Percentiles rank a stretch among this genome's conserved stretches.
Evolutionary conservation across 2,113 vertebrate genomes (phyloP).

Genomic region (Cyphomyrus discorhynchus): DNA sequence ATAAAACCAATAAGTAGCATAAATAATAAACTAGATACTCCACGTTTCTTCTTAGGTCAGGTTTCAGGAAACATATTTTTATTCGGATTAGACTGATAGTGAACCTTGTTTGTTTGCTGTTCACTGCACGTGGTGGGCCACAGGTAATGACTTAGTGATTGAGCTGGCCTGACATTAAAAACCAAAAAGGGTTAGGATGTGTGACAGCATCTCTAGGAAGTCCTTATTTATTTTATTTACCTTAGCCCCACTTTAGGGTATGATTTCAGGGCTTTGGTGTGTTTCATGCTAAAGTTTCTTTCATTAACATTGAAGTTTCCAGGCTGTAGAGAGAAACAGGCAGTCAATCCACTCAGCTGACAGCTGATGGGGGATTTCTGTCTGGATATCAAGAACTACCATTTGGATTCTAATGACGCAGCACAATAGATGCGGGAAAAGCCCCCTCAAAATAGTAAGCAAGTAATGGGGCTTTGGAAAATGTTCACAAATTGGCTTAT

Average conservation of each 20-base stretch:
- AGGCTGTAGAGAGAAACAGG: slow-evolving; percentile 2
- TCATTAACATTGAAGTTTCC: slow-evolving; percentile 1
- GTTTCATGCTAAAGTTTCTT: background rate
- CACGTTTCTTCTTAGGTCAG: background rate
- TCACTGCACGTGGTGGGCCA: background rate
- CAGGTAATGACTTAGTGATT: background rate
- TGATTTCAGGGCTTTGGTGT: background rate
- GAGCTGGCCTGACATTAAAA: background rate
- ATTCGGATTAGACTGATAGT: background rate
- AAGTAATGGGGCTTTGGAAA: background rate
- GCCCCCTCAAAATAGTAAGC: background rate
- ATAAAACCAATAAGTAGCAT: background rate
- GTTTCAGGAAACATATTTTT: background rate
- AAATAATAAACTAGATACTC: background rate
- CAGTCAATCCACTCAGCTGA: slow-evolving; percentile 27
- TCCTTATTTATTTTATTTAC: background rate
- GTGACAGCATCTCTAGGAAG: background rate
- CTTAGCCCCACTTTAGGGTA: background rate
- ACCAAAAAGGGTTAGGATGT: background rate
- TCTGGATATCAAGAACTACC: background rate
- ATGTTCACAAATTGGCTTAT: background rate
- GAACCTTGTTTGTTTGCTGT: background rate
- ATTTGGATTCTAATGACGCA: background rate
- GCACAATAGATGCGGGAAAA: background rate
- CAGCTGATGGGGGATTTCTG: slow-evolving; percentile 18